These are phyloP conservation scores for Bombus breviceps DNA, from an alignment of 1,140 invertebrate species.

Conservation along the genomic window DNA sequence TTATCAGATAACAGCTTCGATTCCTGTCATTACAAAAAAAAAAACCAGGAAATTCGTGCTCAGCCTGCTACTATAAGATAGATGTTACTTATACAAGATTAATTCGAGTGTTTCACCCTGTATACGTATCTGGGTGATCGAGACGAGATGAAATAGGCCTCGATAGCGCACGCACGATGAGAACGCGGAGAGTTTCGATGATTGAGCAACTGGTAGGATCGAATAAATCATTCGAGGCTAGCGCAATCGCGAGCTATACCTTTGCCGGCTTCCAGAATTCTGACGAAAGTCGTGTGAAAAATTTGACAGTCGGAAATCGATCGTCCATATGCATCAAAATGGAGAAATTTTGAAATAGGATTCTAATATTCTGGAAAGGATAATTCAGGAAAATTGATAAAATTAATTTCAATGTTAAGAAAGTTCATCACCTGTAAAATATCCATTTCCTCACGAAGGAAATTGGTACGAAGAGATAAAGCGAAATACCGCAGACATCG, in stretches of 20 bases:
- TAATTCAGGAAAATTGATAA: too few relatives aligned
- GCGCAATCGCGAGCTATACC: not conserved
- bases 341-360: too few relatives aligned
- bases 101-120: not conserved
- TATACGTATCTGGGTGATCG: not conserved
- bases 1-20: not conserved
- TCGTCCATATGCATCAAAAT: not conserved
- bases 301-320: not conserved
- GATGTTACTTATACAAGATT: not conserved
- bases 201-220: not conserved
- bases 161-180: not conserved
- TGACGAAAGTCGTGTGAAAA: not conserved
- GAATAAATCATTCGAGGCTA: not conserved
- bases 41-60: not conserved
- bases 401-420: too few relatives aligned
- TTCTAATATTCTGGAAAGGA: too few relatives aligned
- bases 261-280: not conserved
- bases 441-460: too few relatives aligned
- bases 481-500: too few relatives aligned
- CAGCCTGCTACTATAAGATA: not conserved
- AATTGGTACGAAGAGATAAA: too few relatives aligned
- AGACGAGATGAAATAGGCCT: not conserved
- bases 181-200: not conserved
- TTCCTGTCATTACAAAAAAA: not conserved
- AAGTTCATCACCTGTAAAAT: too few relatives aligned